Percentiles rank a stretch among this genome's conserved stretches.
Conservation (phyloP, 2,113 vertebrate genomes). For the Urocynchramus pylzowi region DNA sequence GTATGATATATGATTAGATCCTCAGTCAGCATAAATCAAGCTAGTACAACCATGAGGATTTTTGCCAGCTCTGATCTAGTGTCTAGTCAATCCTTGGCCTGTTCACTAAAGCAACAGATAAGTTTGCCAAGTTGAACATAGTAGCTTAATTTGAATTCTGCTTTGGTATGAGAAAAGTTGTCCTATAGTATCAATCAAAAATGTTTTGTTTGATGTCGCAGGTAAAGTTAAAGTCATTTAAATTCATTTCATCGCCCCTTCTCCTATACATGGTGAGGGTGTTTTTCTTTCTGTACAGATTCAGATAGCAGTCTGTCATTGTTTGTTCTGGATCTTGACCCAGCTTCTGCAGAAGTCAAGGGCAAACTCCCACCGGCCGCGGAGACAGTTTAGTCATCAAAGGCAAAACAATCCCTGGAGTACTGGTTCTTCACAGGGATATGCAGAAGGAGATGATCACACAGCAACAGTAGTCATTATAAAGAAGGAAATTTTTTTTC, state of each 20-base stretch:
- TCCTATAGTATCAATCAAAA: neutral
- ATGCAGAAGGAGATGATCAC: neutral
- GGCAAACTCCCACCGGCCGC: neutral
- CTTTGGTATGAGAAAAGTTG: neutral
- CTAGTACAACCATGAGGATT: neutral
- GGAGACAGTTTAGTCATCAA: neutral
- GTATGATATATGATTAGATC: neutral
- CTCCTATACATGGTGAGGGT: neutral
- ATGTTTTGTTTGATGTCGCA: neutral
- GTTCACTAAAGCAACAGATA: neutral
- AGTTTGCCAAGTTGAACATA: constrained; percentile 5
- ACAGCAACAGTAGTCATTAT: neutral
- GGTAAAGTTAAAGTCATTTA: neutral
- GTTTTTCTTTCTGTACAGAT: neutral
- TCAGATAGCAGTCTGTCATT: neutral
- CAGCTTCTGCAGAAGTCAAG: constrained; percentile 10
- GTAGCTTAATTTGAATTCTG: neutral
- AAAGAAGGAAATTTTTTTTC: neutral
- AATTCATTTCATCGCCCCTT: neutral
- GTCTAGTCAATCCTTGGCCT: constrained; percentile 5
- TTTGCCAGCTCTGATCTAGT: constrained; percentile 12
- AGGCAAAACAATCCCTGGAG: neutral
- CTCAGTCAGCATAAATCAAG: neutral
- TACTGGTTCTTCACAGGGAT: neutral
- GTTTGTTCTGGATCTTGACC: neutral